Evolutionary conservation across 2,797 vertebrate genomes (phyloP).

Genomic region (Holocentrus rufus): DNA sequence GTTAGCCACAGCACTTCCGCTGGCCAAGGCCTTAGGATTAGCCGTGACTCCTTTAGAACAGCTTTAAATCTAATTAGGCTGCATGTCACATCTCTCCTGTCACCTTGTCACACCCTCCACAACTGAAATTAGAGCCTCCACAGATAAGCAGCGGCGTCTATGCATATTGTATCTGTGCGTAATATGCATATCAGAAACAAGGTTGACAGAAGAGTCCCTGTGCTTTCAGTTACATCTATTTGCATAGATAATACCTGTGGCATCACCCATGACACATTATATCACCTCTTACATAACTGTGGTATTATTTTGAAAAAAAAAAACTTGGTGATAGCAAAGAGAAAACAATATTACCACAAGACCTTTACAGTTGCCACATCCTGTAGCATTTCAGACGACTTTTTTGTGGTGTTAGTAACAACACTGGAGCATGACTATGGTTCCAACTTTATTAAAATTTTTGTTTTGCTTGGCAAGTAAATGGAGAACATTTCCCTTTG

Average conservation of each 20-base stretch:
- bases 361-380: conserved; percentile 45
- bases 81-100: conserved; percentile 36
- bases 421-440: background rate
- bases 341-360: conserved; percentile 7
- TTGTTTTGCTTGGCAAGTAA: conserved; percentile 8
- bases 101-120: conserved; percentile 22
- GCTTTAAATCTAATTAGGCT: conserved; percentile 77
- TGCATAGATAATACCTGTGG: conserved; percentile 56
- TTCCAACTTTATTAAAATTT: background rate
- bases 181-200: conserved; percentile 7
- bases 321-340: background rate
- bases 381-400: conserved; percentile 42
- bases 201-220: conserved; percentile 15
- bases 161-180: background rate
- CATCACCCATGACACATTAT: background rate
- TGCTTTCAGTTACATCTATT: conserved; percentile 48
- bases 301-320: background rate
- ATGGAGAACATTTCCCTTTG: background rate
- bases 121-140: conserved; percentile 11
- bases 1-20: conserved; percentile 43
- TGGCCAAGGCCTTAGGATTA: conserved; percentile 71
- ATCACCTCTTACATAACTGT: background rate
- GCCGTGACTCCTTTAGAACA: conserved; percentile 75
- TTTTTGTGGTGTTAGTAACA: conserved; percentile 22
- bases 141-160: conserved; percentile 16